phyloP scores from a whole-genome alignment of 37 sponge, comb jelly and placozoan genomes.

The Dysidea cf. avara region DNA sequence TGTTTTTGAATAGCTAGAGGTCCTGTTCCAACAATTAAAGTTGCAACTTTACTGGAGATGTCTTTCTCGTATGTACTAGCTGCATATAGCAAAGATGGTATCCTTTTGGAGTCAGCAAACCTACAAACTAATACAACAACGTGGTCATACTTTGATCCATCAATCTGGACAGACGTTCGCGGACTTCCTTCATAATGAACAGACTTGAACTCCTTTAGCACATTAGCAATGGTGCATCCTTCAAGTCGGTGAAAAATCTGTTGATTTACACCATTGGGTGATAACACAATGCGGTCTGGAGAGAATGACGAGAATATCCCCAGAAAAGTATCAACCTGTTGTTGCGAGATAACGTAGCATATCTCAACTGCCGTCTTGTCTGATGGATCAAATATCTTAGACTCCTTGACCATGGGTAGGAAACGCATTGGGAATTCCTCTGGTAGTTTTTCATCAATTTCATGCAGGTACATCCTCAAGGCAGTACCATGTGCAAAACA shows the following conservation, averaged over 20 bases:
- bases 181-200: slow-evolving; percentile 12
- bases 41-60: neutral
- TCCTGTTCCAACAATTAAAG: neutral
- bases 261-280: neutral
- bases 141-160: neutral
- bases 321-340: neutral
- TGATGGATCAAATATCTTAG: neutral
- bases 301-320: neutral
- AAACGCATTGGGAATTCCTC: slow-evolving; percentile 1
- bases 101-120: neutral
- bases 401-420: neutral
- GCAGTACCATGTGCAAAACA: slow-evolving; percentile 2
- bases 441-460: neutral
- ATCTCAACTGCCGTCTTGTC: neutral
- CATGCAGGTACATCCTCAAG: neutral
- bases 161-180: neutral
- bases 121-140: neutral
- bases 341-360: neutral
- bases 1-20: slow-evolving; percentile 1
- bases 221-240: neutral
- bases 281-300: neutral
- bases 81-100: neutral
- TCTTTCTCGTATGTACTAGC: neutral
- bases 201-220: neutral
- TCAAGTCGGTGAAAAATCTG: neutral